Evolutionary conservation across 2,797 vertebrate species (phyloP), one percentile per base, ranked within the genome.

Genomic region (Catostomus latipinnis): DNA sequence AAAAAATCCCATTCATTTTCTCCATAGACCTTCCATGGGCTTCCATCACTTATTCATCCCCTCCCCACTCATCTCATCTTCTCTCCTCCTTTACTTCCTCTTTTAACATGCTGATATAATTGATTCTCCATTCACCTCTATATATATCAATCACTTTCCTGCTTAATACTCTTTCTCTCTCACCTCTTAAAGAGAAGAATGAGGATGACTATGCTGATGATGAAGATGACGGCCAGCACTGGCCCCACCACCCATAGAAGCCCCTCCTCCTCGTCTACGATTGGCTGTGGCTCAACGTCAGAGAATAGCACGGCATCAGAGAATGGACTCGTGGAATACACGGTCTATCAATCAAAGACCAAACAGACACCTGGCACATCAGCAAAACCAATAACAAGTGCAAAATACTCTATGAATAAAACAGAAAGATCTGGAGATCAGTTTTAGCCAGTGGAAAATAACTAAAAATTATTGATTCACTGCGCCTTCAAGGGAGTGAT

Each of bases 171-270:
- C 8, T 43, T 45, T 46, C 13, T 46, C 7, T 43, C 91, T 89
- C 92, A 99, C 98, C 98, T 99, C 93, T 99, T 99, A 90, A 99
- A 99, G 69, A 99, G 96, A 60, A 99, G 96, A 85, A 99, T 99
- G 88, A 98, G 98, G 82, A 99, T 99, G 90, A 99, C 98, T 81
- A 99, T 99, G 90, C 98, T 99, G 90, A 99, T 98, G 85, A 99
- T 99, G 91, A 99, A 99, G 87, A 99, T 97, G 83, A 99, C 98
- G 0, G 98, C 98, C 78, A 99, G 92, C 74, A 99, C 98, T 11
- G 98, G 98, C 58, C 98, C 98, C 81, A 99, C 98, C 74, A 99
- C 98, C 98, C 97, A 99, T 85, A 99, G 92, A 83, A 99, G 94
- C 61, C 98, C 98, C 93, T 99, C 98, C 86, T 99, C 98, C 89